A percentile compares a stretch with the other conserved stretches of the same genome.
phyloP scores from a whole-genome alignment of 2,113 vertebrate genomes.

The Aptenodytes forsteri region DNA sequence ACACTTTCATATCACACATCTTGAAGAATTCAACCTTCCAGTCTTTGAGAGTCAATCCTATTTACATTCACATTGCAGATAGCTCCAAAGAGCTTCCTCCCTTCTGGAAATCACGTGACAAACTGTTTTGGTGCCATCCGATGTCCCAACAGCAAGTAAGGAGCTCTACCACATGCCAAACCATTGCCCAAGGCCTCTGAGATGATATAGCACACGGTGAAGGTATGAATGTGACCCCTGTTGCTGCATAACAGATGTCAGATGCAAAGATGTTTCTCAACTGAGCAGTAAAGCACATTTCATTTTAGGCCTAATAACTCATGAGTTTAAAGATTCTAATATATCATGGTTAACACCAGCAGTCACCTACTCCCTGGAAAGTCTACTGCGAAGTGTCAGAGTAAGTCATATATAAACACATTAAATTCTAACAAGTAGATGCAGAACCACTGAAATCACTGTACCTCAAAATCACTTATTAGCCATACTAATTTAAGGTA shows the following conservation, averaged over 20 bases:
- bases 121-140: not conserved
- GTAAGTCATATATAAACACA: conserved; percentile 5
- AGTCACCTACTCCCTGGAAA: not conserved
- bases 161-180: not conserved
- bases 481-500: conserved; percentile 54
- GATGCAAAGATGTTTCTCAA: not conserved
- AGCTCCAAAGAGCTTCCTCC: not conserved
- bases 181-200: not conserved
- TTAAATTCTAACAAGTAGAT: not conserved
- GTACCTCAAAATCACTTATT: conserved; percentile 40
- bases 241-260: not conserved
- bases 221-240: not conserved
- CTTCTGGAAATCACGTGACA: not conserved
- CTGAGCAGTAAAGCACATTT: not conserved
- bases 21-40: not conserved
- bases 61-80: not conserved
- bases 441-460: conserved; percentile 7
- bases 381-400: not conserved
- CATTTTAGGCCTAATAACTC: not conserved
- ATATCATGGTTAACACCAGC: not conserved
- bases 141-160: not conserved
- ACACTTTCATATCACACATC: fast-evolving
- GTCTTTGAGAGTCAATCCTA: not conserved
- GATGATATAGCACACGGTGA: not conserved
- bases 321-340: not conserved